Base-by-base conservation (phyloP, 2,113 vertebrate genomes). In the Orthonyx spaldingii region DNA sequence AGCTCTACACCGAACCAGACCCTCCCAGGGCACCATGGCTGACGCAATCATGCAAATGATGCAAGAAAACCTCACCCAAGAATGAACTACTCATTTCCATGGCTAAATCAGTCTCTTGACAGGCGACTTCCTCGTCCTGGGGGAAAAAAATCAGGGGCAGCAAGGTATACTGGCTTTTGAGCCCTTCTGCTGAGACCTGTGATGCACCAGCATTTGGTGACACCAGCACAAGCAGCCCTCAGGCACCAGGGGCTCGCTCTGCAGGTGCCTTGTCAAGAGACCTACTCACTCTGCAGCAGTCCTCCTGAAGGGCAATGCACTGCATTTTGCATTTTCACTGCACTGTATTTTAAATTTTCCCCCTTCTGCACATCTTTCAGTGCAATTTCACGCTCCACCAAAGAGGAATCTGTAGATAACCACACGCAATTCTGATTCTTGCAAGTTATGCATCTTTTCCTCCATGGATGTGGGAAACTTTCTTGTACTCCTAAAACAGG, bases 221-320 rank as follows among this genome's bases (percentile, higher is more conserved):
- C 47, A 88, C 4, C 35, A 10, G 16, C 4, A 47, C 10, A n/a
- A 50, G 9, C 37, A 56, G 2, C 61, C 9, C 49, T 42, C 10
- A 0, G 27, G 7, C 17, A 11, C 4, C 22, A 2, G 20, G 23
- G 18, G 46, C 13, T 41, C 1, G 0, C 22, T 52, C 27, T 7
- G 28, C 33, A 47, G 9, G 7, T 1, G 0, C 44, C 39, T 16
- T n/a, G 16, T 10, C 42, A 15, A 4, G 49, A 39, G 35, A 8
- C 20, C 6, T 10, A 23, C 5, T n/a, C 1, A 0, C 10, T 6
- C 32, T 37, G 47, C 63, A 91, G 39, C 27, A 55, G n/a, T 0
- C 32, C 5, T 3, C 3, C 1, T 35, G 21, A 44, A 30, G 35
- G 2, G 19, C 32, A 30, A 12, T 2, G 10, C 35, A 41, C 7